Conservation (phyloP, 2,888 invertebrate genomes). For the Rugalucina vietnamica region DNA sequence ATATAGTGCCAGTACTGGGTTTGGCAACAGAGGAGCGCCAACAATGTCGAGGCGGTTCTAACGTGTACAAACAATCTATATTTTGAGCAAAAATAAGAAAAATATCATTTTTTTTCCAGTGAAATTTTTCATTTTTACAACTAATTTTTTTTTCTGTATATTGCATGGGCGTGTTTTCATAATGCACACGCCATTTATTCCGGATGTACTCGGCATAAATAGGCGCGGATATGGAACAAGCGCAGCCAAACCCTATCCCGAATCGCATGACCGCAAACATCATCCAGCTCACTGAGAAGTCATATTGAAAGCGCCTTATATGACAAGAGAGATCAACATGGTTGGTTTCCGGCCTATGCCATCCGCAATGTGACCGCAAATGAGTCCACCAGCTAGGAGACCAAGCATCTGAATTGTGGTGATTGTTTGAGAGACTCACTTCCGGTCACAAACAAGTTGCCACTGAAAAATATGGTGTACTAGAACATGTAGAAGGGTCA, state of each 20-base stretch:
- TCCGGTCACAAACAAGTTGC: constrained; percentile 60
- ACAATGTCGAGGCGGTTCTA: constrained; percentile 57
- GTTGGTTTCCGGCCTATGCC: constrained; percentile 66
- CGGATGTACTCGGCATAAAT: constrained; percentile 58
- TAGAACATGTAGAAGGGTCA: too few species aligned
- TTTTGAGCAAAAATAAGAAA: too few species aligned
- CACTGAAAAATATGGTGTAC: too few species aligned
- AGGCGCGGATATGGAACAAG: constrained; percentile 45
- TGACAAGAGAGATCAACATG: constrained; percentile 39
- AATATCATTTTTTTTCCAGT: too few species aligned
- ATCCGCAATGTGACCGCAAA: constrained; percentile 63
- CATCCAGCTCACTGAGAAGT: constrained; percentile 65
- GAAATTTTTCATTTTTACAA: too few species aligned
- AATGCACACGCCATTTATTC: constrained; percentile 55
- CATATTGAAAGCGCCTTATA: constrained; percentile 43
- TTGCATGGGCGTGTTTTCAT: too few species aligned
- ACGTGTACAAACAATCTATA: constrained; percentile 37
- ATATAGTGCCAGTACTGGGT: constrained; percentile 66
- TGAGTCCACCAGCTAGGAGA: constrained; percentile 57
- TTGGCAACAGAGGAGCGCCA: constrained; percentile 60
- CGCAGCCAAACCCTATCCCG: constrained; percentile 59
- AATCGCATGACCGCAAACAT: constrained; percentile 68
- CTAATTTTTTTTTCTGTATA: too few species aligned
- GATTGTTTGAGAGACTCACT: constrained; percentile 61
- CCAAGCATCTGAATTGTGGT: constrained; percentile 69